These are phyloP conservation scores for Papilio elwesi DNA, from an alignment of 2,888 invertebrate species.

Conservation along the genomic window DNA sequence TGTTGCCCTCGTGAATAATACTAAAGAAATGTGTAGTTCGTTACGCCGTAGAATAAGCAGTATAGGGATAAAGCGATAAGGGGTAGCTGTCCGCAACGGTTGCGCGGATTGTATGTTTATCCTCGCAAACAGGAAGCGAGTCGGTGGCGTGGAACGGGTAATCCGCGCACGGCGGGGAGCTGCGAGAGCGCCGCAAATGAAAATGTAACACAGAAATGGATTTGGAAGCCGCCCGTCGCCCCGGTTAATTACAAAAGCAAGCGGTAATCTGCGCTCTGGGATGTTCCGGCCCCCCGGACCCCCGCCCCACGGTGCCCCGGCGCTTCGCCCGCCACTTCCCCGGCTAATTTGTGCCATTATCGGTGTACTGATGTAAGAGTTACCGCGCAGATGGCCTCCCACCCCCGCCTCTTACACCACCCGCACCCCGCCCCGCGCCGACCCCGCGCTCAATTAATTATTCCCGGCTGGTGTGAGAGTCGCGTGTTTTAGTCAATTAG, in stretches of 20 bases:
- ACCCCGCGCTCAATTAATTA: constrained; percentile 82
- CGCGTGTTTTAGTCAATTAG: constrained; percentile 85
- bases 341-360: constrained; percentile 84
- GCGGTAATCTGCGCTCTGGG: constrained; percentile 85
- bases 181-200: constrained; percentile 81
- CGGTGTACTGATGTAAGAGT: constrained; percentile 85
- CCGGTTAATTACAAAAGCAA: constrained; percentile 85
- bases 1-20: background rate
- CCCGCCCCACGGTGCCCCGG: constrained; percentile 51
- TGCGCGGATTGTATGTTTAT: constrained; percentile 39
- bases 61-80: constrained; percentile 11
- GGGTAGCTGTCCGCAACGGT: constrained; percentile 20
- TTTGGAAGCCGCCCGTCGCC: constrained; percentile 84
- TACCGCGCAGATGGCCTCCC: constrained; percentile 81
- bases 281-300: constrained; percentile 80
- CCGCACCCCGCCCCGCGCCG: constrained; percentile 59
- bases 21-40: background rate
- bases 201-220: constrained; percentile 85
- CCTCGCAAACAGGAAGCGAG: constrained; percentile 49
- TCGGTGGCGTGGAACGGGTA: constrained; percentile 69
- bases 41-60: background rate
- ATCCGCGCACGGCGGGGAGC: constrained; percentile 68
- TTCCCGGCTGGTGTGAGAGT: constrained; percentile 83
- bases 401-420: constrained; percentile 53
- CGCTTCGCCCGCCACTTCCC: constrained; percentile 77